phyloP scores from a whole-genome alignment of 1,140 invertebrate genomes.

The Rhyzopertha dominica region DNA sequence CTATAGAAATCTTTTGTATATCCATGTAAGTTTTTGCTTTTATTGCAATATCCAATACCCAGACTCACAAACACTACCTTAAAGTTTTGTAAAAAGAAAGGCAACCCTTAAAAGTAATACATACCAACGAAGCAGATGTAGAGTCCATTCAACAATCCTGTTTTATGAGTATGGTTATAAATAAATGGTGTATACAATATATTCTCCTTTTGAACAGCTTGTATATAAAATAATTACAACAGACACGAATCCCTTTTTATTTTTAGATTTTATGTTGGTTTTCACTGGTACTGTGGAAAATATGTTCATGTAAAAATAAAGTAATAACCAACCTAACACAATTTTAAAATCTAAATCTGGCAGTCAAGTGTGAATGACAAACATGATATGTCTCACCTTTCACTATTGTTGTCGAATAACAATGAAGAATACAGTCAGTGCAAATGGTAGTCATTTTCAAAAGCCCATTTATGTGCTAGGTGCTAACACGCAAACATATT shows the following conservation, averaged over 20 bases:
- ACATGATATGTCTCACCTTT: conserved; percentile 13
- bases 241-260: conserved; percentile 8
- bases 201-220: too few species aligned
- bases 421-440: conserved; percentile 10
- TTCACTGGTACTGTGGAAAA: conserved; percentile 27
- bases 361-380: conserved; percentile 13
- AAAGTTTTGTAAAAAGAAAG: too few species aligned
- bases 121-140: too few species aligned
- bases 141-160: too few species aligned
- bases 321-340: too few species aligned
- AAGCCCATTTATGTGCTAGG: conserved; percentile 11
- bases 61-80: conserved; percentile 28
- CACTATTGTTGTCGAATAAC: conserved; percentile 13
- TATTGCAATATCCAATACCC: too few species aligned
- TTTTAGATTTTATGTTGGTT: conserved; percentile 14
- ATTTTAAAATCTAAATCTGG: conserved; percentile 5
- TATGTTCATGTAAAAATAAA: conserved; percentile 20
- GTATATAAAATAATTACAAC: too few species aligned
- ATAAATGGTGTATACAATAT: too few species aligned
- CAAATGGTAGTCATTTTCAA: conserved; percentile 10
- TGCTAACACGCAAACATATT: conserved; percentile 10
- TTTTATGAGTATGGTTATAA: too few species aligned
- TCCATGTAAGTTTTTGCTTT: too few species aligned
- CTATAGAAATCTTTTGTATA: too few species aligned
- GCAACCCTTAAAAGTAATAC: too few species aligned